These are phyloP conservation scores for Microchirus variegatus DNA, from an alignment of 2,797 vertebrate genomes.

Conservation along the genomic window DNA sequence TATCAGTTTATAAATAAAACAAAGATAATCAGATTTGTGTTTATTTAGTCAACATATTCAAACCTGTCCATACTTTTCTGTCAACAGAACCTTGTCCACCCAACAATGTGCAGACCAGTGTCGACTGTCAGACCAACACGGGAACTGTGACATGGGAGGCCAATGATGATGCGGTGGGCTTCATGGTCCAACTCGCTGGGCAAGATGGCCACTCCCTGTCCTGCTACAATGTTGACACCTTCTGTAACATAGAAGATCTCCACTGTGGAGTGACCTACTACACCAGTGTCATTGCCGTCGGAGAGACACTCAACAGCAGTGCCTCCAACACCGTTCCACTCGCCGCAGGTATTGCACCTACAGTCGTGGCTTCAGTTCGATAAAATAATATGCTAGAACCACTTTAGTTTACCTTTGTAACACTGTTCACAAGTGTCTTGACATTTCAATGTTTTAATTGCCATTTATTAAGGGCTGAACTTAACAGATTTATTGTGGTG, in stretches of 20 bases:
- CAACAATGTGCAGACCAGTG: conserved; percentile 51
- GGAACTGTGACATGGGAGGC: conserved; percentile 76
- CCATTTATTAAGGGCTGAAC: too few species aligned
- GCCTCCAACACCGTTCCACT: conserved; percentile 59
- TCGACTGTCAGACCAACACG: conserved; percentile 42
- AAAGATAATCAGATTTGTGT: too few species aligned
- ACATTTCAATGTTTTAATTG: too few species aligned
- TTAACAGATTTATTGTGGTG: too few species aligned
- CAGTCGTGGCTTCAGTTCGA: neutral
- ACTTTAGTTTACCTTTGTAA: neutral
- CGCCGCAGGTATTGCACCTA: conserved; percentile 70
- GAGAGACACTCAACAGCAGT: conserved; percentile 66
- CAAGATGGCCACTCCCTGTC: conserved; percentile 65
- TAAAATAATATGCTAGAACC: neutral
- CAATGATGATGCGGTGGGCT: conserved; percentile 71
- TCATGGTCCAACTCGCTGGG: conserved; percentile 64
- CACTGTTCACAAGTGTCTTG: neutral
- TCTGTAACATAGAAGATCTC: conserved; percentile 67
- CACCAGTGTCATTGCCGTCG: conserved; percentile 62
- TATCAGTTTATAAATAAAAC: too few species aligned
- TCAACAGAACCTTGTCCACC: conserved; percentile 82
- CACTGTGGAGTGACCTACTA: conserved; percentile 78
- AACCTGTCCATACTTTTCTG: neutral
- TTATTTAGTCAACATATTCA: neutral
- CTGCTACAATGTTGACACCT: conserved; percentile 63